A percentile compares a stretch with the other conserved stretches of the same genome.
phyloP scores from a whole-genome alignment of 2,888 invertebrate species.

The Ditula angustiorana region DNA sequence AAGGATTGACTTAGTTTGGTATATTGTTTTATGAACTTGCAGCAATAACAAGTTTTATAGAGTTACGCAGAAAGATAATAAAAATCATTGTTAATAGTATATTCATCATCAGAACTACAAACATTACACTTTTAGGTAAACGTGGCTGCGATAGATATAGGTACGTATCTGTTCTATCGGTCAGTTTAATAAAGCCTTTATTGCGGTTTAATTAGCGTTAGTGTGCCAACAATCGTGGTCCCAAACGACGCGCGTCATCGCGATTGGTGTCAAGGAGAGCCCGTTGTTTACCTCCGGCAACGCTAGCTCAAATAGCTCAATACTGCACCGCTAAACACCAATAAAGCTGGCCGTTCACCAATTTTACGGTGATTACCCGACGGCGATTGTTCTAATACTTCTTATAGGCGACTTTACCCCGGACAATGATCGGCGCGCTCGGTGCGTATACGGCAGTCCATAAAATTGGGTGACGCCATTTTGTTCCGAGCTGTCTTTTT shows the following conservation, averaged over 20 bases:
- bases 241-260: slow-evolving; percentile 51
- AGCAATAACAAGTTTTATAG: slow-evolving; percentile 38
- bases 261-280: slow-evolving; percentile 66
- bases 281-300: slow-evolving; percentile 52
- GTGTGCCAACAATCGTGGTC: slow-evolving; percentile 53
- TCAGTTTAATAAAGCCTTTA: slow-evolving; percentile 53
- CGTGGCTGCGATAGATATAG: slow-evolving; percentile 1
- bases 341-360: slow-evolving; percentile 64
- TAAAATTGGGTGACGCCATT: slow-evolving; percentile 79
- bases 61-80: slow-evolving; percentile 33
- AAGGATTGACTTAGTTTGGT: slow-evolving; percentile 36
- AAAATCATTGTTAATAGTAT: slow-evolving; percentile 36
- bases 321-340: slow-evolving; percentile 60
- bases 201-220: slow-evolving; percentile 69
- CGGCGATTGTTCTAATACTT: slow-evolving; percentile 55
- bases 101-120: slow-evolving; percentile 15
- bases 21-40: slow-evolving; percentile 40
- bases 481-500: slow-evolving; percentile 79
- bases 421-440: slow-evolving; percentile 68
- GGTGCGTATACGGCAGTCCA: slow-evolving; percentile 63
- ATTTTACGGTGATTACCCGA: slow-evolving; percentile 71
- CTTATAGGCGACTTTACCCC: slow-evolving; percentile 44
- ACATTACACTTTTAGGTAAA: slow-evolving; percentile 1
- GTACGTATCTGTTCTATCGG: slow-evolving; percentile 41
- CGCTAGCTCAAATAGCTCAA: slow-evolving; percentile 48